Percentiles rank a stretch among this genome's conserved stretches.
Evolutionary conservation across 2,113 vertebrate species (phyloP).

Genomic region (Martes martes): DNA sequence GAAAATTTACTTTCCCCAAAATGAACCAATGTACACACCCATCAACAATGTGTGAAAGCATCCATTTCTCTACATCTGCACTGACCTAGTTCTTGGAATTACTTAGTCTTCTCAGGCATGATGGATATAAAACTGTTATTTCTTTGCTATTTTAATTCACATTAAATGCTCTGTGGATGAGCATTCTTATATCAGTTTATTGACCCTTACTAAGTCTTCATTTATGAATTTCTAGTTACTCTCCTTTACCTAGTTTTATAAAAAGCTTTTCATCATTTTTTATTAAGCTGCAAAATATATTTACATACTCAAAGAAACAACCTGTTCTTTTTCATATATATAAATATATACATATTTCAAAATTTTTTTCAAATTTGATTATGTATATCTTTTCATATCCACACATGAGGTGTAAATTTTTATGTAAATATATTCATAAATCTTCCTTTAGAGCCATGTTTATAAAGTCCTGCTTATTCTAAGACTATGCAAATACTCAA

Average conservation of each 20-base stretch:
- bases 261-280: not conserved
- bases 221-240: not conserved
- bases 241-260: not conserved
- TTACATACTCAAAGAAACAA: not conserved
- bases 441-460: not conserved
- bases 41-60: not conserved
- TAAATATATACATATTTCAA: not conserved
- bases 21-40: not conserved
- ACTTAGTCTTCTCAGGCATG: not conserved
- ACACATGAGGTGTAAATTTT: not conserved
- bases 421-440: not conserved
- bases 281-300: not conserved
- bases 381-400: not conserved
- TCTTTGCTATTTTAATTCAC: not conserved
- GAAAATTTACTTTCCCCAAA: not conserved
- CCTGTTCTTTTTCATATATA: not conserved
- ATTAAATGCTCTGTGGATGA: not conserved
- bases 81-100: not conserved
- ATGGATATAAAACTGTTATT: not conserved
- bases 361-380: not conserved
- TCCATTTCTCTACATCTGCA: not conserved
- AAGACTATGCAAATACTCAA: not conserved
- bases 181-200: not conserved
- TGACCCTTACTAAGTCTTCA: not conserved
- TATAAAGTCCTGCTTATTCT: not conserved